Base-by-base conservation (phyloP, 2,113 vertebrate genomes). In the Hucho hucho region DNA sequence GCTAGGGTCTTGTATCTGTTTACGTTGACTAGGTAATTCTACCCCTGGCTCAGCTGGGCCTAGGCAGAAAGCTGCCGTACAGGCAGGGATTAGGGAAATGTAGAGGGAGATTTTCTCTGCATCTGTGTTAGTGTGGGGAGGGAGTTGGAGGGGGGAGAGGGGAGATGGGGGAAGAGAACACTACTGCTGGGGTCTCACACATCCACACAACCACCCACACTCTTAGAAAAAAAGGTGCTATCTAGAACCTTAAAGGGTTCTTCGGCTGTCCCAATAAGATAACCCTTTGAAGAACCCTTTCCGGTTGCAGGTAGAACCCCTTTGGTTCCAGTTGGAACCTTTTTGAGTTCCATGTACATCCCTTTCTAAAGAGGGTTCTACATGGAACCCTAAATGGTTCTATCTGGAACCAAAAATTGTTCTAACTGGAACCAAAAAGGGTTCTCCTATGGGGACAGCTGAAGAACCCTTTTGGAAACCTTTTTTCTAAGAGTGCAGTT, bases 11-110 rank as follows among this genome's bases (percentile, higher is more conserved):
- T 90, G 37, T 86, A 89, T 91, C 87, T 90, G 84, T 91, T 91
- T 90, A 88, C 89, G 88, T 90, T 90, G 88, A 91, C 86, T 80
- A 84, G 88, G 86, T 91, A 89, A 89, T 89, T 89, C 88, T 88
- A 84, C 87, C 88, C 81, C 81, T 79, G 79, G 88, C 89, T 88
- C 87, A 89, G 83, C 78, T 22, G 86, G 86, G 87, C 87, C 83
- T 32, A 76, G 43, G 84, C 86, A 86, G 80, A 86, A 89, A 90
- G 83, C 85, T 87, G 89, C 81, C 84, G 16, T 53, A 53, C 87
- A 86, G 84, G 73, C 76, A 86, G 75, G 90, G 88, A 91, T 90
- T 91, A 90, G 83, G 87, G 87, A 90, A 90, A 91, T 88, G 78
- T 74, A 64, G 71, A 26, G 28, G 73, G 73, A 53, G 74, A 66